Conservation (phyloP, 2,113 vertebrate species). For the Hyaena hyaena region DNA sequence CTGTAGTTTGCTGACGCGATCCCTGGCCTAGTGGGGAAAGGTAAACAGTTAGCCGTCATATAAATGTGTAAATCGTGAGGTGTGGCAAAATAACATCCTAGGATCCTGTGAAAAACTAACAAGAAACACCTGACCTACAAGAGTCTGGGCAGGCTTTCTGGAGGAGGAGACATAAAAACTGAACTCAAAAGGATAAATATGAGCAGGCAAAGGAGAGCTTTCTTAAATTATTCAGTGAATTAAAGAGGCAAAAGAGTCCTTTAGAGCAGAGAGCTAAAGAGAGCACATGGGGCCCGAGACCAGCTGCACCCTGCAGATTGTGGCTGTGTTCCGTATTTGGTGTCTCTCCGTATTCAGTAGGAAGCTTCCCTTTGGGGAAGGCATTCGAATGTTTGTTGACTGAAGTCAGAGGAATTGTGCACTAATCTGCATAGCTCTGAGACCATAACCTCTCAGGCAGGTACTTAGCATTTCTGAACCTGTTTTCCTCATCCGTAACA, state of each 20-base stretch:
- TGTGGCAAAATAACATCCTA: background rate
- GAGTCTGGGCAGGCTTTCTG: background rate
- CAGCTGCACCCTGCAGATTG: background rate
- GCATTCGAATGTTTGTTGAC: background rate
- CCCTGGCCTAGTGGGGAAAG: background rate
- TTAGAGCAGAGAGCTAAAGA: background rate
- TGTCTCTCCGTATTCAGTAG: background rate
- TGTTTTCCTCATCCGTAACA: background rate
- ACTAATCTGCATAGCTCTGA: background rate
- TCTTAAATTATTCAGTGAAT: background rate
- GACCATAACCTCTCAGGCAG: background rate
- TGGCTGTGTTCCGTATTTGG: background rate
- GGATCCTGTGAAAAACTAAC: background rate
- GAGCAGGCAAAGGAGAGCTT: background rate
- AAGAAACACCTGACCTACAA: background rate
- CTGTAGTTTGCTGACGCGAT: background rate
- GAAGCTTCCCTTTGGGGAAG: slow-evolving; percentile 3
- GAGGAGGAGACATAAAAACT: background rate
- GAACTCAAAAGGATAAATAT: background rate
- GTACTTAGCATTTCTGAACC: background rate
- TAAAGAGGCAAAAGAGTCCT: background rate
- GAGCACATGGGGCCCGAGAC: background rate
- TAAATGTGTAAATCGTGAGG: background rate
- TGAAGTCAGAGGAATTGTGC: background rate
- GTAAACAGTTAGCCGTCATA: background rate